Evolutionary conservation across 2,888 invertebrate genomes (phyloP), one percentile per base, ranked within the genome.

Genomic region (Trachelus troglodyta): DNA sequence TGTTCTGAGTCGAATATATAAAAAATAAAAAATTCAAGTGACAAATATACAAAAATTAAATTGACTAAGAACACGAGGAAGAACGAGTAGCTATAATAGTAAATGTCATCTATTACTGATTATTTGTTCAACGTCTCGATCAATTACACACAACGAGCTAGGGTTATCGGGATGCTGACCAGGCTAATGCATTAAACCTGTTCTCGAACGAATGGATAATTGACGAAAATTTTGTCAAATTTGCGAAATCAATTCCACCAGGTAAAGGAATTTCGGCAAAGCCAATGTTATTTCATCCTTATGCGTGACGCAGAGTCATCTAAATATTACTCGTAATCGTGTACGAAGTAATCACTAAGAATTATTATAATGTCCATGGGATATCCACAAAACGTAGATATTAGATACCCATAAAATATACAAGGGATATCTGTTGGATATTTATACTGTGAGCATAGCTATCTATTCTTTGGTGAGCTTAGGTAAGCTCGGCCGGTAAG

Each of bases 61-160:
- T 40, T 74, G 69, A 77, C 40, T 73, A 30, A 73, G 30, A 75
- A 40, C 15, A 77, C 23, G 9, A 77, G 33, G 75, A 78, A 77
- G 68, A 77, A 69, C 69, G 71, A 71, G 73, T 74, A 79, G 76
- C 73, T 40, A 76, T 76, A 1, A 56, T 56, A 23, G 23, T 23
- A 23, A 56, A 56, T 23, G 9, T 9, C 56, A 56, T 56, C 23
- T 56, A 23, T 56, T 56, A 56, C 56, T 23, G 56, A 23, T 56
- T 23, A 56, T 9, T 23, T 23, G 56, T 56, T 56, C 23, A 23
- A 56, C 56, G 56, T 23, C 56, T 56, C 23, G 9, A 56, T 56
- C 56, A 56, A 56, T 56, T 56, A 56, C 9, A 56, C 56, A 23
- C 23, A 15, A 56, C 23, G 23, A 56, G 56, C 23, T 56, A 56